Conservation (phyloP, 2,797 vertebrate genomes). For the Rhadinocentrus ornatus region DNA sequence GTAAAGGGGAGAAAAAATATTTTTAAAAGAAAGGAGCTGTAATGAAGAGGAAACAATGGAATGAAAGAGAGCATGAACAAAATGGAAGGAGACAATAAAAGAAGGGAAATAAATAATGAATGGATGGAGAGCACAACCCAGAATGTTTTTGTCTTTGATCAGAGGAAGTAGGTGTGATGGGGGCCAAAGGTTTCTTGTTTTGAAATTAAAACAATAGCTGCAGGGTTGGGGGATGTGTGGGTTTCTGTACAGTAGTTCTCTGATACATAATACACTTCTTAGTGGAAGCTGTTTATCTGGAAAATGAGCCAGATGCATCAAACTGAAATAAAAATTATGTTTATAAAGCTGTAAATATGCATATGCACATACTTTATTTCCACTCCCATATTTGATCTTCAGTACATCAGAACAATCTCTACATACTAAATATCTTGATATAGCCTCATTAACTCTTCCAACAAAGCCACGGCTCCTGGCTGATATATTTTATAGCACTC, state of each 20-base stretch:
- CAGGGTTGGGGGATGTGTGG: slow-evolving; percentile 18
- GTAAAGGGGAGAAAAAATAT: slow-evolving; percentile 4
- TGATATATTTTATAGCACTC: too few relatives aligned
- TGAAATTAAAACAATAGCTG: slow-evolving; percentile 62
- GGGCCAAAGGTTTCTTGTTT: slow-evolving; percentile 33
- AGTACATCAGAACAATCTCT: too few relatives aligned
- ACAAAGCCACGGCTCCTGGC: too few relatives aligned
- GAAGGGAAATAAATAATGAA: slow-evolving; percentile 43
- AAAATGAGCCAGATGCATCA: slow-evolving; percentile 27
- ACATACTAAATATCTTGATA: too few relatives aligned
- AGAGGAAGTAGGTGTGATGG: slow-evolving; percentile 52
- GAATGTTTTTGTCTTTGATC: slow-evolving; percentile 49
- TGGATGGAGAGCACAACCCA: slow-evolving; percentile 35
- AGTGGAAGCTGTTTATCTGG: slow-evolving; percentile 52
- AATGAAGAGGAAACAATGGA: neutral
- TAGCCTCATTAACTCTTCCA: too few relatives aligned
- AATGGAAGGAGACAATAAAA: slow-evolving; percentile 21
- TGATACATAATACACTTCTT: slow-evolving; percentile 39
- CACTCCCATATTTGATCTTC: too few relatives aligned
- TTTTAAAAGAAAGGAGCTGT: slow-evolving; percentile 1
- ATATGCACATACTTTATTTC: too few relatives aligned
- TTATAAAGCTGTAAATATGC: too few relatives aligned
- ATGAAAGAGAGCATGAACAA: slow-evolving; percentile 8
- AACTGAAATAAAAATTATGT: too few relatives aligned
- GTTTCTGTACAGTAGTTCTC: slow-evolving; percentile 21